phyloP scores from a whole-genome alignment of 2,113 vertebrate genomes.

The Nothobranchius furzeri region DNA sequence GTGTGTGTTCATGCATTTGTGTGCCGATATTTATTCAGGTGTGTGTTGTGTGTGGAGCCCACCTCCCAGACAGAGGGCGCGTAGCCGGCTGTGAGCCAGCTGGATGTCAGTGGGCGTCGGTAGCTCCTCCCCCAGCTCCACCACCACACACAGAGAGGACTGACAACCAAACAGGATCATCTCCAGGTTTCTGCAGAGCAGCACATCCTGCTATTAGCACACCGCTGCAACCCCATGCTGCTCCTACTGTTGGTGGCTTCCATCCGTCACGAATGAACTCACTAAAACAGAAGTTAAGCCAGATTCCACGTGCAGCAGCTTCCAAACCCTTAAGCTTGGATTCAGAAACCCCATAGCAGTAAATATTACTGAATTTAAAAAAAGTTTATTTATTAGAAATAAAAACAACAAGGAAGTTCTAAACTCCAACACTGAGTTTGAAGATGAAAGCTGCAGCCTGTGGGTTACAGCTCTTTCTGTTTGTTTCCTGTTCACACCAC shows the following conservation, averaged over 20 bases:
- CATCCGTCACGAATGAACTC: not conserved
- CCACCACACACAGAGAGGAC: constrained; percentile 85
- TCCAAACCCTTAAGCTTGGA: not conserved
- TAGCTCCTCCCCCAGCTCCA: constrained; percentile 84
- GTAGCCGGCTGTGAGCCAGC: constrained; percentile 84
- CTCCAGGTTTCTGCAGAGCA: constrained; percentile 82
- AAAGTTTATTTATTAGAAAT: not conserved
- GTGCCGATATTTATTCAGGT: constrained; percentile 15
- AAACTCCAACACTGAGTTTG: not conserved
- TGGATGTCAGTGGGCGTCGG: constrained; percentile 86
- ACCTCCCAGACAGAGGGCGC: constrained; percentile 88
- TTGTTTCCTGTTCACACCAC: constrained; percentile 9
- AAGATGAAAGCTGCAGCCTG: not conserved
- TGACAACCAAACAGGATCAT: constrained; percentile 86
- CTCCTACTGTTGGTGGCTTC: not conserved
- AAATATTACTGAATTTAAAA: not conserved
- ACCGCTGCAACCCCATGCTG: not conserved
- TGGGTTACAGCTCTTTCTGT: not conserved
- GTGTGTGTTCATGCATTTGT: too few species aligned
- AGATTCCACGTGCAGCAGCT: not conserved
- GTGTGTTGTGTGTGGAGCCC: constrained; percentile 13
- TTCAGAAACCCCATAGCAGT: not conserved
- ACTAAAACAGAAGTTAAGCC: too few species aligned
- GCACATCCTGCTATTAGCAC: constrained; percentile 17
- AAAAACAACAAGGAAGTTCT: not conserved